Conservation (phyloP, 2,797 vertebrate genomes). For the Simalia tracyae region DNA sequence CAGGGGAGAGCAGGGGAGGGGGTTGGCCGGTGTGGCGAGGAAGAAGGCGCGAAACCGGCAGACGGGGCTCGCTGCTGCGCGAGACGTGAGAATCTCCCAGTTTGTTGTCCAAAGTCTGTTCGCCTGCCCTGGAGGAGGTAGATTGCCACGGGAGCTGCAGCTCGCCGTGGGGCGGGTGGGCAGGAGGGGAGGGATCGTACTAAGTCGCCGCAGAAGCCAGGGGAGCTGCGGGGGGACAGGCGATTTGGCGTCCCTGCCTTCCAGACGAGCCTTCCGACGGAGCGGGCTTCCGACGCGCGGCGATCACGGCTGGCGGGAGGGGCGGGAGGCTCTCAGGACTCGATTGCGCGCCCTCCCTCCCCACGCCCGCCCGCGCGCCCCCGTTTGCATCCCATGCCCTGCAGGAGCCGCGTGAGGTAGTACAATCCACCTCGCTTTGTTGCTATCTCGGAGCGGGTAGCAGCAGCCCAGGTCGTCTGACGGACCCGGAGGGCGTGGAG, state of each 20-base stretch:
- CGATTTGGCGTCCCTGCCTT: not conserved
- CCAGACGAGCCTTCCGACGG: no score
- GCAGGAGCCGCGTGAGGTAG: not conserved
- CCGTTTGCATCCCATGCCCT: not conserved
- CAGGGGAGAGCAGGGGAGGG: not conserved
- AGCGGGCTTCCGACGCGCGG: not conserved
- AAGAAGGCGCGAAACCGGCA: not conserved
- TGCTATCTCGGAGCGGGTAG: not conserved
- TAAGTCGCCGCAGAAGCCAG: slow-evolving; percentile 36
- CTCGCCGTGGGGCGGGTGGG: not conserved
- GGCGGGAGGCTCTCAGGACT: no score
- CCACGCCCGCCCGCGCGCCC: no score
- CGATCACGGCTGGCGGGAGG: no score
- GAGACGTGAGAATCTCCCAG: not conserved
- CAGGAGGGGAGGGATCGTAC: slow-evolving; percentile 5
- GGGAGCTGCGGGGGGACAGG: not conserved
- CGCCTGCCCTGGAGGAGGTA: not conserved
- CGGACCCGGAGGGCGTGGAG: not conserved
- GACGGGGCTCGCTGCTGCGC: not conserved
- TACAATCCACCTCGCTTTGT: not conserved
- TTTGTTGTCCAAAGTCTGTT: not conserved
- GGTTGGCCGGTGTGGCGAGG: slow-evolving; percentile 2
- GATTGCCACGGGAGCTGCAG: slow-evolving; percentile 12
- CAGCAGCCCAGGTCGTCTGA: not conserved
- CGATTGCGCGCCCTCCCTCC: no score